Percentiles rank a stretch among this genome's conserved stretches.
These are phyloP conservation scores for Calameuta filiformis DNA, from an alignment of 2,888 invertebrate genomes.

Conservation along the genomic window DNA sequence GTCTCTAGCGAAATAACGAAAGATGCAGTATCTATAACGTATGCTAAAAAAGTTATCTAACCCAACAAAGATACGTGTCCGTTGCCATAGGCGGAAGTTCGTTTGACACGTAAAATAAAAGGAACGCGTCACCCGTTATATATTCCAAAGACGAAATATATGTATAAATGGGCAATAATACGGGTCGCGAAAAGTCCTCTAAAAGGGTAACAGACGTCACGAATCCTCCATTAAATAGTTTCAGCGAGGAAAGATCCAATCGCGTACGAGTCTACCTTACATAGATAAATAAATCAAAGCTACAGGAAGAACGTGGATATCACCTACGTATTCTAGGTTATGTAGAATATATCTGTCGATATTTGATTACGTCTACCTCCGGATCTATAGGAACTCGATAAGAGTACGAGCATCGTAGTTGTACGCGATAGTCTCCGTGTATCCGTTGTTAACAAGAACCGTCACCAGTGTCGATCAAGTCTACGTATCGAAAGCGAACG, in stretches of 20 bases:
- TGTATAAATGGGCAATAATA: not conserved
- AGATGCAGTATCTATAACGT: conserved; percentile 8
- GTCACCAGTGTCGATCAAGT: not conserved
- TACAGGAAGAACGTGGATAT: not conserved
- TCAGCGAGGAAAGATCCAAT: not conserved
- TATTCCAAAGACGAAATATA: not conserved
- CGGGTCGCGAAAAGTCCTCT: not conserved
- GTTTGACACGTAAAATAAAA: conserved; percentile 3
- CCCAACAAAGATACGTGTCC: not conserved
- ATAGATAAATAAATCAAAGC: not conserved
- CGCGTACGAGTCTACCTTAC: not conserved
- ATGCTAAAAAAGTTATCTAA: conserved; percentile 4
- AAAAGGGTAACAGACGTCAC: not conserved
- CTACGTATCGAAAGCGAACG: conserved; percentile 5
- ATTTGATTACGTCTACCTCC: not conserved
- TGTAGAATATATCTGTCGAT: not conserved
- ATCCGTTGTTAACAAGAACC: not conserved
- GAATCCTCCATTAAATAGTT: not conserved
- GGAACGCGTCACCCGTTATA: conserved; percentile 8
- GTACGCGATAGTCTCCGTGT: not conserved
- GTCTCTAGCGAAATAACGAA: conserved; percentile 8
- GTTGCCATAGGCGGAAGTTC: not conserved
- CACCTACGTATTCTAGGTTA: not conserved
- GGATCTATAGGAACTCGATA: not conserved
- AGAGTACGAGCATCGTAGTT: not conserved